phyloP scores from a whole-genome alignment of 2,888 invertebrate species.

The Cosmorhoe ocellata region DNA sequence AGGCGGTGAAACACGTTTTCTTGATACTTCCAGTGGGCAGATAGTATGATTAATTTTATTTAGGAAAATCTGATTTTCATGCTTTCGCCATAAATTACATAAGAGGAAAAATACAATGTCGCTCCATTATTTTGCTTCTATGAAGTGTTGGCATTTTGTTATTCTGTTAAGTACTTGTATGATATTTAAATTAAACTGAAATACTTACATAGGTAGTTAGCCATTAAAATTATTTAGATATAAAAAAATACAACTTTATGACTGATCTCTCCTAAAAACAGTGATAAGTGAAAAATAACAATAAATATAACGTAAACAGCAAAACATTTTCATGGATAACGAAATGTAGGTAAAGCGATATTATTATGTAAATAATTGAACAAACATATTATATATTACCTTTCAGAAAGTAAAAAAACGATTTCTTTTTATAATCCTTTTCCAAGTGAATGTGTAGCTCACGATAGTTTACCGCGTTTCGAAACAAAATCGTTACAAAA shows the following conservation, averaged over 20 bases:
- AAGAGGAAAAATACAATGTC: not conserved
- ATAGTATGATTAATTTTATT: not conserved
- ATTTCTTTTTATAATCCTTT: conserved; percentile 13
- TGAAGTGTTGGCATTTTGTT: no score
- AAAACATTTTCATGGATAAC: not conserved
- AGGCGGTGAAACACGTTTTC: conserved; percentile 26
- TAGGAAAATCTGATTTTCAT: not conserved
- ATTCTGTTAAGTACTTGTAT: no score
- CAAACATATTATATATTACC: conserved; percentile 6
- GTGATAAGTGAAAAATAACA: no score
- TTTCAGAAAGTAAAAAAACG: not conserved
- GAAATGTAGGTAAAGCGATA: no score
- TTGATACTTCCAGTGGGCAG: not conserved
- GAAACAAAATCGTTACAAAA: conserved; percentile 1
- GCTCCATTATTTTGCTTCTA: not conserved
- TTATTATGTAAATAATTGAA: no score
- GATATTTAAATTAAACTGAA: no score
- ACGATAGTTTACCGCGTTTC: conserved; percentile 20
- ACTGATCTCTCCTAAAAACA: no score
- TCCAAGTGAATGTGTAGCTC: conserved; percentile 25
- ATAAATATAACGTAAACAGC: no score
- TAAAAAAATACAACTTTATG: no score
- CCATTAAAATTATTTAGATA: no score
- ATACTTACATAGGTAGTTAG: no score
- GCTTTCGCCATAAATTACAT: no score